Evolutionary conservation across 1,140 invertebrate species (phyloP), one percentile per base, ranked within the genome.

Genomic region (Aphidius gifuensis): DNA sequence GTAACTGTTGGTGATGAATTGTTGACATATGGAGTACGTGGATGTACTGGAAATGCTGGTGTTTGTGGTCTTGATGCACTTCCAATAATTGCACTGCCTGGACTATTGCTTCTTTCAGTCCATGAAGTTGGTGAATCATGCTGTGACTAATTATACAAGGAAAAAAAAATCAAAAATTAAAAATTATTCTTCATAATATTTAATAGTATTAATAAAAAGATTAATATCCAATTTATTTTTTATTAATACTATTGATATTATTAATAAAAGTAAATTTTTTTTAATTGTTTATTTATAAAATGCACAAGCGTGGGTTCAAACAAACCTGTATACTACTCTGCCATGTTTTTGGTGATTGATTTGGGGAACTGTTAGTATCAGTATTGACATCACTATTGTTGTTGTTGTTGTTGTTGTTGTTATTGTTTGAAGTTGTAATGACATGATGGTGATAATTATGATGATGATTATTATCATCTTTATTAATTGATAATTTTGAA

Each of bases 11-110:
- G 85, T 60, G 85, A 83, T 40, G 82, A 82, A 56, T 82, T 81
- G 72, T 86, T 89, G 67, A 76, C 82, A 82, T 94, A 94, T 1
- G 93, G 92, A 3, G 93, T 95, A 66, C 92, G 86, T 39, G 93
- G 92, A 68, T 91, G 89, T 23, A 93, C 91, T 44, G 93, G 93
- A 82, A 96, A 96, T 48, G 90, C 90, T 21, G 93, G 93, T 4
- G 93, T 96, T 75, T 92, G 89, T 23, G 92, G 91, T 60, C 93
- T 77, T 21, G 85, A 77, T 77, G 80, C 70, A 71, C 82, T 71
- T 64, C 80, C 76, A 64, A 80, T 68, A 59, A 80, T 66, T 46
- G 79, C 72, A 39, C 73, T 83, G 71, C 78, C 82, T 6, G 86
- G 86, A 70, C 84, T 86, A 21, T 80, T 74, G 51, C 83, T 83